Conservation (phyloP, 2,888 invertebrate species). For the Tachina grossa region DNA sequence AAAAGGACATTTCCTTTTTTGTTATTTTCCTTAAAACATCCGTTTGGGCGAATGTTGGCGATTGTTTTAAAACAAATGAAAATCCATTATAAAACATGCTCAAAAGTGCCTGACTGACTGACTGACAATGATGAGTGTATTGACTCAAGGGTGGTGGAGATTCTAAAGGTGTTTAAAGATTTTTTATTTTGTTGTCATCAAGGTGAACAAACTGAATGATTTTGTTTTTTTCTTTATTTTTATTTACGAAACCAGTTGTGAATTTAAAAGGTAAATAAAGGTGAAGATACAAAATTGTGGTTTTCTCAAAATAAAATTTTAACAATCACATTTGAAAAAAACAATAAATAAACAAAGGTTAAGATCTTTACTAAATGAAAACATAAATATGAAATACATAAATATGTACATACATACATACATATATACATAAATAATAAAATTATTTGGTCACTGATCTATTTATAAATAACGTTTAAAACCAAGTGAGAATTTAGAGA, state of each 20-base stretch:
- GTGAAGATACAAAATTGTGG: constrained; percentile 27
- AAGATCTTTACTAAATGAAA: constrained; percentile 38
- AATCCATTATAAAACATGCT: constrained; percentile 36
- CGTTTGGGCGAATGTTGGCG: constrained; percentile 59
- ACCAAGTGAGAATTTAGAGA: no score
- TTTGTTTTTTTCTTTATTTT: constrained; percentile 31
- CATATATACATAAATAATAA: background rate
- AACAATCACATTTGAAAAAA: constrained; percentile 40
- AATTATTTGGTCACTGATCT: constrained; percentile 20
- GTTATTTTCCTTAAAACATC: constrained; percentile 51
- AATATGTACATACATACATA: no score
- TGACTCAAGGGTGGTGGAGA: constrained; percentile 61
- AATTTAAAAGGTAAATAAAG: constrained; percentile 59
- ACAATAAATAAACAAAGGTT: constrained; percentile 20
- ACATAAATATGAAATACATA: constrained; percentile 8
- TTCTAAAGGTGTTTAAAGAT: constrained; percentile 45
- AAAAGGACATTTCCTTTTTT: constrained; percentile 49
- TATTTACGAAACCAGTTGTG: constrained; percentile 54
- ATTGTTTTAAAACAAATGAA: constrained; percentile 46
- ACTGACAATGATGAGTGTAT: constrained; percentile 48
- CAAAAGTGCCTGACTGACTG: constrained; percentile 36
- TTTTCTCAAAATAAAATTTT: constrained; percentile 1
- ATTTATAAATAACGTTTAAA: background rate
- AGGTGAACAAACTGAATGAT: constrained; percentile 67
- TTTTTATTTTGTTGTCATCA: constrained; percentile 60